Base-by-base conservation (phyloP, 2,797 vertebrate genomes). In the Gastrophryne carolinensis region DNA sequence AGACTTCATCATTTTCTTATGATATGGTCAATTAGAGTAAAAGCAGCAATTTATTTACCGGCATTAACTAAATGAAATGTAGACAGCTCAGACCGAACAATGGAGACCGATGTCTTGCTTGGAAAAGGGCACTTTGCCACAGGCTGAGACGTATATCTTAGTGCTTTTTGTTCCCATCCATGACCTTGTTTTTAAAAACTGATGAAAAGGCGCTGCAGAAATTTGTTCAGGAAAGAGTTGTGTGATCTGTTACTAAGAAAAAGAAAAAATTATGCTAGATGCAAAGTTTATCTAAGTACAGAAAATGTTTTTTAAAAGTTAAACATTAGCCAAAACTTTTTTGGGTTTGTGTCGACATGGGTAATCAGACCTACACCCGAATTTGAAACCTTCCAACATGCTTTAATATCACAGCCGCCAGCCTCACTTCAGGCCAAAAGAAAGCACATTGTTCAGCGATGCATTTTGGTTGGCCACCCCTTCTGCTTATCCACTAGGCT, bases 141-240 rank as follows among this genome's bases (percentile, higher is more conserved):
- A 10, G 27, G 61, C n/a, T n/a, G 39, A 30, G 39, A 27, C 13
- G 23, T 27, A 44, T 64, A 47, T 49, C 39, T 27, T 32, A 47
- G 26, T 49, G 30, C 62, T 64, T 49, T 49, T 41, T 19, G 15
- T 61, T 61, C 23, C 24, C 29, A 66, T 66, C 53, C 53, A 35
- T 75, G 72, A 73, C 35, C 32, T 73, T 56, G 50, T 44, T 65
- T 34, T 24, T 44, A 13, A 66, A 75, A 63, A 75, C 54, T 66
- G 67, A 75, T 75, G 72, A 66, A 29, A 66, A 57, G 70, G 32
- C 5, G 34, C 19, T 64, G 13, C 26, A 5, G 52, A 32, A 41
- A 34, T 21, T 66, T 74, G 27, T 49, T 54, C 61, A 47, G 37
- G 49, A 49, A 49, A 47, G 41, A 72, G 41, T 35, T 3, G 57